Conservation (phyloP, 2,888 invertebrate genomes). For the Agelastica alni region DNA sequence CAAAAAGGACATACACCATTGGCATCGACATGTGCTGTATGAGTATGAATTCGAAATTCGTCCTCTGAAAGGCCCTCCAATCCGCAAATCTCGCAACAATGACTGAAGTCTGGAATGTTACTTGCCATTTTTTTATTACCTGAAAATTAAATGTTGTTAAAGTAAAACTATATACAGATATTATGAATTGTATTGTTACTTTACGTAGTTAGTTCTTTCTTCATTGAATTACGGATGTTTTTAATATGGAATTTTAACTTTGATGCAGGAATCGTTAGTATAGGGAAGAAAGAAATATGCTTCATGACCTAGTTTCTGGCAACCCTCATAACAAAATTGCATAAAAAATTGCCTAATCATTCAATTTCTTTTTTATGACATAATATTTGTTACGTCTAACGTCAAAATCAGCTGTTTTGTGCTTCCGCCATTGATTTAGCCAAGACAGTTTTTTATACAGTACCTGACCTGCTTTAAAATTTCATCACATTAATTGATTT, state of each 20-base stretch:
- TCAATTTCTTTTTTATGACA: background rate
- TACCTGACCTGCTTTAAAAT: background rate
- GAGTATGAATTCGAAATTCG: conserved; percentile 77
- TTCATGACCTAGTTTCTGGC: conserved; percentile 42
- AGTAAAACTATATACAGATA: background rate
- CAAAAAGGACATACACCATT: conserved; percentile 83
- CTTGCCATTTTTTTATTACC: conserved; percentile 55
- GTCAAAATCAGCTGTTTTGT: conserved; percentile 14
- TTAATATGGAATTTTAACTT: background rate
- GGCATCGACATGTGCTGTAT: conserved; percentile 77
- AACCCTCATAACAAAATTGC: conserved; percentile 42
- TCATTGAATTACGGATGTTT: background rate
- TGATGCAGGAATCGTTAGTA: background rate
- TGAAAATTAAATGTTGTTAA: background rate
- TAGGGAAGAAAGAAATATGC: conserved; percentile 14
- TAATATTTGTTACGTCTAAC: conserved; percentile 1
- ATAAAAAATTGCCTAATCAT: conserved; percentile 35
- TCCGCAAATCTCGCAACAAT: conserved; percentile 85
- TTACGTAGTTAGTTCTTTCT: conserved; percentile 1
- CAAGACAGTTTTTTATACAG: no score
- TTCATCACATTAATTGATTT: background rate
- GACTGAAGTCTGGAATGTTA: conserved; percentile 62
- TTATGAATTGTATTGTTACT: background rate
- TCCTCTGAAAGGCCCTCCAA: conserved; percentile 78
- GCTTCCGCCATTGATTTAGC: background rate